Percentiles rank a stretch among this genome's conserved stretches.
Evolutionary conservation across 2,113 vertebrate species (phyloP).

Genomic region (Strix uralensis): DNA sequence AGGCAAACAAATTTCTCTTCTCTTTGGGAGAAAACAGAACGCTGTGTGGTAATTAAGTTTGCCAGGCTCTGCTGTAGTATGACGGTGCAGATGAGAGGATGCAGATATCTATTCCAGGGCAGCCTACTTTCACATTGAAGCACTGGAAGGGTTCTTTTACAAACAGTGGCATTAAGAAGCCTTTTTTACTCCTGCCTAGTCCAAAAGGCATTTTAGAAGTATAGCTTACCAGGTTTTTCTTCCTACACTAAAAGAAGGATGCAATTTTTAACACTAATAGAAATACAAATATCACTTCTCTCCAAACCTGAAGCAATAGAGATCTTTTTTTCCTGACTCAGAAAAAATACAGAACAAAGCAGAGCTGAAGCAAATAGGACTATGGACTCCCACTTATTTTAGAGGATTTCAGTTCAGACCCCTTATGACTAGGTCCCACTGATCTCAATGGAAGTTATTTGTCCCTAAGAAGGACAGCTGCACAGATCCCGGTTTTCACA

Average conservation of each 20-base stretch:
- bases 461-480: neutral
- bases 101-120: neutral
- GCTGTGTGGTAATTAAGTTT: slow-evolving; percentile 1
- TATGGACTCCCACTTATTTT: neutral
- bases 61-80: neutral
- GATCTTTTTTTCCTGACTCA: neutral
- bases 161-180: neutral
- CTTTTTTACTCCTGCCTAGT: neutral
- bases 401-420: neutral
- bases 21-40: neutral
- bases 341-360: neutral
- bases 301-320: neutral
- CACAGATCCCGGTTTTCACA: neutral
- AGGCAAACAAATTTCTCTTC: slow-evolving; percentile 24
- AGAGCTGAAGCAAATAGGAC: neutral
- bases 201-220: neutral
- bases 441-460: neutral
- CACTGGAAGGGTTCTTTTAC: neutral
- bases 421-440: neutral
- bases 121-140: neutral
- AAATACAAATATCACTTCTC: neutral
- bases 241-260: neutral
- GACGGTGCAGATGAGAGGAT: neutral
- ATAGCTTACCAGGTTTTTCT: neutral
- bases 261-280: neutral